Evolutionary conservation across 2,113 vertebrate species (phyloP).

Genomic region (Typhlomys cinereus): DNA sequence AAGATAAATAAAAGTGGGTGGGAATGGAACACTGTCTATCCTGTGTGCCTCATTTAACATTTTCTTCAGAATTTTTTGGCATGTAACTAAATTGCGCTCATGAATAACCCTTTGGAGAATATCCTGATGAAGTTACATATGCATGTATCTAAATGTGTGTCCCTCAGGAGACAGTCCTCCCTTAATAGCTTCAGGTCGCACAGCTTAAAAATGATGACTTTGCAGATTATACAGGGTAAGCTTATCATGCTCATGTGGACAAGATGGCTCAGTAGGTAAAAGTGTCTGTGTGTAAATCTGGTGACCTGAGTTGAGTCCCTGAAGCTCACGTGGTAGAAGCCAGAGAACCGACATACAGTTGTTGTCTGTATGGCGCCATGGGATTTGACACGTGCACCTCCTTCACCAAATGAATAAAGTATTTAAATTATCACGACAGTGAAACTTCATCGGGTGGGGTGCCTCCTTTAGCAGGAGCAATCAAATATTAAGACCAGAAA

Average conservation of each 20-base stretch:
- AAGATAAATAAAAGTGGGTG: neutral
- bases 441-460: neutral
- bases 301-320: too few relatives aligned
- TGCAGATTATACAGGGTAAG: neutral
- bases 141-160: neutral
- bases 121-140: neutral
- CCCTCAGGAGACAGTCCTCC: neutral
- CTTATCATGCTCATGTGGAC: too few relatives aligned
- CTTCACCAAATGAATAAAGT: too few relatives aligned
- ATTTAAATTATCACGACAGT: too few relatives aligned
- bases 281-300: too few relatives aligned
- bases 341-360: too few relatives aligned
- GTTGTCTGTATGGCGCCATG: too few relatives aligned
- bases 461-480: neutral
- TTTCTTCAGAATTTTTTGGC: neutral
- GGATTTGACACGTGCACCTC: too few relatives aligned
- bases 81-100: neutral
- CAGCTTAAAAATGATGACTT: neutral
- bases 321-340: too few relatives aligned
- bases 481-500: neutral
- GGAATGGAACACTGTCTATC: neutral
- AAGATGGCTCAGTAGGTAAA: too few relatives aligned
- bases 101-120: neutral
- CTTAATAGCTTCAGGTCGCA: neutral
- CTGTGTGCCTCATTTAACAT: neutral